Base-by-base conservation (phyloP, 2,888 invertebrate species). In the Incurvaria masculella region DNA sequence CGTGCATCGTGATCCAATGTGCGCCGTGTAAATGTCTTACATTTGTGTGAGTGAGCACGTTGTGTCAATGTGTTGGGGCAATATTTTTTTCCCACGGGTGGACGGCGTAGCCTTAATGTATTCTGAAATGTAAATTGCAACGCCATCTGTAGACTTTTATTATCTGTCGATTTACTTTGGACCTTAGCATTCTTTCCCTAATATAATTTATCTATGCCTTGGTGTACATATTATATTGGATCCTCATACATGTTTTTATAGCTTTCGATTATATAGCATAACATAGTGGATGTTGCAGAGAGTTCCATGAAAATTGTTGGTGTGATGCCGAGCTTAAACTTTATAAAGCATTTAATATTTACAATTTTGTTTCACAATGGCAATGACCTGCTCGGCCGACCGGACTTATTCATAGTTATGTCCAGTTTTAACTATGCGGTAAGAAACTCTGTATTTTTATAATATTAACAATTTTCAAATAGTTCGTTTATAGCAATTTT, bases 381-480 rank as follows among this genome's bases (percentile, higher is more conserved):
- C 46, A 64, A 83, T 4, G 69, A 79, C 50, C 70, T 72, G 21
- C 64, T 79, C 51, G 89, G 89, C 33, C 78, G 85, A 53, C 72
- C 82, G 21, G 82, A 84, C 57, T 69, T 89, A 50, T 88, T 82
- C 60, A 67, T 86, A 2, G 72, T 82, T 0, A 64, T 88, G 64
- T 78, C 81, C 21, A 84, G 83, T 18, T 74, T 79, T 21, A 65
- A 85, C 54, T 88, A 82, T 68, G 67, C 80, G 57, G 88, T 88
- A 68, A 66, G 72, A n/a, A n/a, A n/a, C n/a, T n/a, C n/a, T n/a
- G n/a, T n/a, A n/a, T n/a, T n/a, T n/a, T n/a, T n/a, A n/a, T n/a
- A n/a, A n/a, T n/a, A n/a, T n/a, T n/a, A n/a, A n/a, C n/a, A n/a
- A n/a, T n/a, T n/a, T n/a, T n/a, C n/a, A n/a, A n/a, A n/a, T n/a